Base-by-base conservation (phyloP, 1,140 invertebrate species). In the Mamestra configurata region DNA sequence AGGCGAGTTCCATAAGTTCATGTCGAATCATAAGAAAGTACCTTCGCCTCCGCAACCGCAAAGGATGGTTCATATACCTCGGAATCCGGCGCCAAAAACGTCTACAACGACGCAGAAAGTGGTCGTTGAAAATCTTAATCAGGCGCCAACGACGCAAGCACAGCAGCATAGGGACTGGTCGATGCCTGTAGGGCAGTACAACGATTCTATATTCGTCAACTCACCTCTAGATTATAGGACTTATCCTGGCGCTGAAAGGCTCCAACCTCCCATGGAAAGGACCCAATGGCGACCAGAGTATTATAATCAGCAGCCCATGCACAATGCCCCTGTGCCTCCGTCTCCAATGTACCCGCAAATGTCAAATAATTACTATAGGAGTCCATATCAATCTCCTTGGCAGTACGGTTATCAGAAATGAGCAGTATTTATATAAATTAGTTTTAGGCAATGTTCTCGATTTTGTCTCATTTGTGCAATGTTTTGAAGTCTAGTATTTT, bases 1-100 rank as follows among this genome's bases (percentile, higher is more conserved):
- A 80, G 87, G 86, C 0, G 93, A 94, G 84, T 94, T 94, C 53
- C 88, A 92, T 35, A 93, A 93, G 80, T 94, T 94, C 35, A 93
- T 93, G 90, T 73, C 51, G 0, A 59, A 59, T 5, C 81, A 85
- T n/a, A 55, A 40, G n/a, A n/a, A 59, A 8, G 6, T 35, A n/a
- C 7, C 27, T n/a, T n/a, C n/a, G 3, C 10, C 15, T 11, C 68
- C 27, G 3, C 20, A 46, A 37, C 46, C 72, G 20, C 31, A 51
- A 13, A 40, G 46, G 51, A 73, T 18, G n/a, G 8, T 40, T 24
- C 40, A 27, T 3, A 80, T 5, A 18, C 79, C 49, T 13, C 79
- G 22, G 37, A 82, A 70, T 71, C 66, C 18, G 20, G 15, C 64
- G 20, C 53, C 43, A 15, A 83, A 24, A 83, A 51, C 85, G 72